phyloP scores from a whole-genome alignment of 2,113 vertebrate genomes.

The Rhagologus leucostigma region DNA sequence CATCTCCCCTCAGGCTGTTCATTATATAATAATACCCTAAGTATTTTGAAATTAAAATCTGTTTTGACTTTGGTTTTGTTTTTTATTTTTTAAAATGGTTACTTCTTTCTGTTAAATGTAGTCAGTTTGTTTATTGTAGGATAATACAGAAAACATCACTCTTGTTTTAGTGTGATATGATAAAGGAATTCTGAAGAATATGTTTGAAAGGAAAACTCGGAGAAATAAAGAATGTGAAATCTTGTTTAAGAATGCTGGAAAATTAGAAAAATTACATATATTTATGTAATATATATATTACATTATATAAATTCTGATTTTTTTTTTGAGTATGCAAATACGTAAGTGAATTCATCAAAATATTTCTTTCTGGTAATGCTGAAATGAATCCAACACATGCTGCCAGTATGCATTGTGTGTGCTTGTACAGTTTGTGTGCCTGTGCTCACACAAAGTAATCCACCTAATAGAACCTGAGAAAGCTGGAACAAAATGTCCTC shows the following conservation, averaged over 20 bases:
- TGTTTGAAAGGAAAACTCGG: neutral
- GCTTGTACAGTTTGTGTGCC: neutral
- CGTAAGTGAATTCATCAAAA: neutral
- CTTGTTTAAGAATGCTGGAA: neutral
- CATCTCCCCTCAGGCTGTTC: neutral
- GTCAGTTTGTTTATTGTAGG: neutral
- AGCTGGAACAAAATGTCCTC: neutral
- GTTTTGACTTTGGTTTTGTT: neutral
- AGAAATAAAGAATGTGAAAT: neutral
- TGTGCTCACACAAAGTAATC: neutral
- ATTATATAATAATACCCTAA: neutral
- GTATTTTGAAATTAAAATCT: neutral
- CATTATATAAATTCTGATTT: neutral
- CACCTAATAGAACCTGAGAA: conserved; percentile 5
- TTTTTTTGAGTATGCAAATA: neutral
- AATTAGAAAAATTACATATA: neutral
- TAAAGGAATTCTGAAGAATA: neutral
- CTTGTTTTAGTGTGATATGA: neutral
- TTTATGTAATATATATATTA: neutral
- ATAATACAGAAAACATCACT: neutral
- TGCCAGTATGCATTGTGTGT: neutral
- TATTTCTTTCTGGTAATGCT: neutral
- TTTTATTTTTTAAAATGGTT: neutral
- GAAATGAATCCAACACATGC: neutral
- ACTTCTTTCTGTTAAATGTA: neutral